phyloP scores from a whole-genome alignment of 2,113 vertebrate genomes.

The Zeus faber region DNA sequence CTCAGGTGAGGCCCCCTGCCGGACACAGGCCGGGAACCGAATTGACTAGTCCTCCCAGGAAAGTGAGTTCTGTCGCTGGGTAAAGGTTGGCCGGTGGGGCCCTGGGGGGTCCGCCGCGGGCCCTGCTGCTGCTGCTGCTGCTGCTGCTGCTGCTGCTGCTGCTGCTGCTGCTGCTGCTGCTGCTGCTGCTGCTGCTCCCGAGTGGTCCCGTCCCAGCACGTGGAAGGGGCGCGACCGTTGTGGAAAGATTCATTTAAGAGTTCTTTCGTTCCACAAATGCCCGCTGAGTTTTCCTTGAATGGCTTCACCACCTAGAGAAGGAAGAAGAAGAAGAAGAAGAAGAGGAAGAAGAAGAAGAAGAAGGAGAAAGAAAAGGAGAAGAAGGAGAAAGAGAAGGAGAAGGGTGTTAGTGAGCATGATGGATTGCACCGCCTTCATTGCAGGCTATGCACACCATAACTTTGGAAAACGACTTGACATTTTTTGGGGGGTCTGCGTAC shows the following conservation, averaged over 20 bases:
- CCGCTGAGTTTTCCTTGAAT: constrained; percentile 71
- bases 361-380: background rate
- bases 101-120: constrained; percentile 44
- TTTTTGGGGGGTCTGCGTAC: constrained; percentile 55
- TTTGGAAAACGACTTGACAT: background rate
- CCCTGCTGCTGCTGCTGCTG: constrained; percentile 59
- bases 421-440: background rate
- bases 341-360: background rate
- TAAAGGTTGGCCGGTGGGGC: constrained; percentile 51
- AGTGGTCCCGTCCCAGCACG: constrained; percentile 68
- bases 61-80: constrained; percentile 65
- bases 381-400: background rate
- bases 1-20: constrained; percentile 70
- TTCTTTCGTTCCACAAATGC: constrained; percentile 49
- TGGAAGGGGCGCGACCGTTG: constrained; percentile 58
- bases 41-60: constrained; percentile 66
- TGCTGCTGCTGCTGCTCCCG: constrained; percentile 17
- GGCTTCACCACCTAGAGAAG: constrained; percentile 81
- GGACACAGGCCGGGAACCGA: constrained; percentile 58
- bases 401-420: background rate
- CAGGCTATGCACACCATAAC: background rate
- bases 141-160: constrained; percentile 43
- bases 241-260: constrained; percentile 62
- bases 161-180: constrained; percentile 58
- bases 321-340: background rate